Base-by-base conservation (phyloP, 1,140 invertebrate genomes). In the Aplysia californica region DNA sequence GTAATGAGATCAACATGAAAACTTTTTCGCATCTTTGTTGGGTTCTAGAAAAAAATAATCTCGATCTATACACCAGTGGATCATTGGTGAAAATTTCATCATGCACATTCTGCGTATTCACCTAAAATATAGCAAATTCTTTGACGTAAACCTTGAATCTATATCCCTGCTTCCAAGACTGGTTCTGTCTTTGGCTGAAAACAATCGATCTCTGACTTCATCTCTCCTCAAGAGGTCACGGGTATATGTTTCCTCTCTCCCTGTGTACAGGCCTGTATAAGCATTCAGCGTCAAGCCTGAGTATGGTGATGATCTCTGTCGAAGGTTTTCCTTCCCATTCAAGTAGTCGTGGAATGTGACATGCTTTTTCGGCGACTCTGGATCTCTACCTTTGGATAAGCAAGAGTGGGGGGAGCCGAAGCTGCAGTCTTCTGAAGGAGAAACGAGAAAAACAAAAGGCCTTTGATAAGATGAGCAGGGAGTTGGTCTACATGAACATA, bases 301-400 rank as follows among this genome's bases (percentile, higher is more conserved):
- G 31, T 69, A 50, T 23, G 26, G 6, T 5, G 5, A 6, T 56
- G 80, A 58, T 55, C 80, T 81, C 31, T 82, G 70, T 31, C 83
- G 76, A 18, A 84, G 75, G 75, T 87, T 87, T 73, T 87, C 86
- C 61, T 87, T 87, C 18, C 83, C 83, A 58, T 71, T 56, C 1
- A 71, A 39, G 50, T 83, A 85, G 79, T 84, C 82, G 56, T 87
- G 83, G 80, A 87, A 87, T 10, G 84, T 81, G 23, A 87, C 86
- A 64, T 83, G 83, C 71, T 87, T 87, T 77, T 87, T 87, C 39
- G 84, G 85, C 38, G 84, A 81, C 15, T 86, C 83, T 36, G 77
- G 61, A 39, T 85, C 86, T 36, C 77, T 80, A n/a, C 81, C 82
- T 67, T 83, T 83, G 41, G 82, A 82, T 18, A 87, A 65, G 76